phyloP scores from a whole-genome alignment of 1,140 invertebrate species.

The Drosophila subobscura region DNA sequence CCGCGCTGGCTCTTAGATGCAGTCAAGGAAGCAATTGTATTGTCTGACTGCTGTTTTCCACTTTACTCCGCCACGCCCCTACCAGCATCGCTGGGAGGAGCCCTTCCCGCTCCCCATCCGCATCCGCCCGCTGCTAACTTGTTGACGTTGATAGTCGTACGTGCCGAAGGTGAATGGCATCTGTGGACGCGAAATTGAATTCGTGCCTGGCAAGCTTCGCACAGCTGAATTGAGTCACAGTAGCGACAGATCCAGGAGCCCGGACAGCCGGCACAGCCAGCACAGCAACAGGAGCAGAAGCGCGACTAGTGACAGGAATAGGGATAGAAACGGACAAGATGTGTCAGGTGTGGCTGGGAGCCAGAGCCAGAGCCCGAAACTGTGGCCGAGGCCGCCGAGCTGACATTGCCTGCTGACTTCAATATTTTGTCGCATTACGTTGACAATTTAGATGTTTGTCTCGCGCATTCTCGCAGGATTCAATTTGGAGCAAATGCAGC shows the following conservation, averaged over 20 bases:
- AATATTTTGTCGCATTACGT: constrained; percentile 82
- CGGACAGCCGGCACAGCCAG: too few relatives aligned
- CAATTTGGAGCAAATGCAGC: constrained; percentile 68
- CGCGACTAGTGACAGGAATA: too few relatives aligned
- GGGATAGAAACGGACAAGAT: constrained; percentile 4
- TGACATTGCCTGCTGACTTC: constrained; percentile 72
- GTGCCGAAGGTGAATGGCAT: constrained; percentile 82
- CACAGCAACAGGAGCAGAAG: constrained; percentile 6
- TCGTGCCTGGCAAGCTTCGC: constrained; percentile 71
- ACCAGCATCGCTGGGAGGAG: neutral
- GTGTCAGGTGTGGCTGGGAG: constrained; percentile 9
- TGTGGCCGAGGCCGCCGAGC: constrained; percentile 18
- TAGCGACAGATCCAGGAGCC: constrained; percentile 14
- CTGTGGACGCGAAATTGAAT: constrained; percentile 82
- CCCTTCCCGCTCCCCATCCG: neutral
- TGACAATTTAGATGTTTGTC: constrained; percentile 82
- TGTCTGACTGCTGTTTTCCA: constrained; percentile 81
- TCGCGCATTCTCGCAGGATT: constrained; percentile 75
- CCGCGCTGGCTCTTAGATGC: constrained; percentile 47
- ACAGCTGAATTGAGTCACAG: constrained; percentile 67
- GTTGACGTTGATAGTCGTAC: constrained; percentile 81
- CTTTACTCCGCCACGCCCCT: constrained; percentile 70
- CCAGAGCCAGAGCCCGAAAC: constrained; percentile 17
- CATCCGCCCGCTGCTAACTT: constrained; percentile 56
- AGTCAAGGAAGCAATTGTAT: constrained; percentile 81